Evolutionary conservation across 2,113 vertebrate species (phyloP).

Genomic region (Pagrus major): DNA sequence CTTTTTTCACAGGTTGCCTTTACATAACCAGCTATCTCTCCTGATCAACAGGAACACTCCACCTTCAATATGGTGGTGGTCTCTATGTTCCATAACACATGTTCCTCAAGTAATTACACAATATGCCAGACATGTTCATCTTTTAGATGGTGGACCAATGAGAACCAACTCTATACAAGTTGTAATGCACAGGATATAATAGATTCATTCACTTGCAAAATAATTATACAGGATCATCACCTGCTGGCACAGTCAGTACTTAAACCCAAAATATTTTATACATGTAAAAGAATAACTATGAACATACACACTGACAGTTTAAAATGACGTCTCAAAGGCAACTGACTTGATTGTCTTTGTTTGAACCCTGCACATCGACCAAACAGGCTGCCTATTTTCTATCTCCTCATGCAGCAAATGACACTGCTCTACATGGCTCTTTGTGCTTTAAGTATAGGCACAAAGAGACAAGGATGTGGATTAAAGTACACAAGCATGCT

Average conservation of each 20-base stretch:
- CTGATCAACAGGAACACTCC: background rate
- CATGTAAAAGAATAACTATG: background rate
- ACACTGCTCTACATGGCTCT: too few species aligned
- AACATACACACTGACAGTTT: background rate
- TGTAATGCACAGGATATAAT: background rate
- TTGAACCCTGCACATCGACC: background rate
- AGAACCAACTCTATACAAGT: background rate
- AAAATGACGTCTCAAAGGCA: background rate
- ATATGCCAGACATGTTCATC: background rate
- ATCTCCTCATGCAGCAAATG: slow-evolving; percentile 15
- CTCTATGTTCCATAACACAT: too few species aligned
- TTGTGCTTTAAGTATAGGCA: background rate
- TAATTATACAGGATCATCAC: background rate
- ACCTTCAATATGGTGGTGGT: background rate
- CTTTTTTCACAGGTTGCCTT: background rate
- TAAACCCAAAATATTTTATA: background rate
- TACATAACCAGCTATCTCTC: background rate
- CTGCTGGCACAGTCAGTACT: background rate
- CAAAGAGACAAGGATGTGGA: background rate
- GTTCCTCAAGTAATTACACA: background rate
- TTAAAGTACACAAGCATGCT: background rate
- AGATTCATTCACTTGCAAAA: background rate
- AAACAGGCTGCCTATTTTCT: background rate
- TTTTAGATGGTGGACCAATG: background rate
- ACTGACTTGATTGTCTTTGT: background rate